Conservation (phyloP, 2,797 vertebrate genomes). For the Agapornis canus region DNA sequence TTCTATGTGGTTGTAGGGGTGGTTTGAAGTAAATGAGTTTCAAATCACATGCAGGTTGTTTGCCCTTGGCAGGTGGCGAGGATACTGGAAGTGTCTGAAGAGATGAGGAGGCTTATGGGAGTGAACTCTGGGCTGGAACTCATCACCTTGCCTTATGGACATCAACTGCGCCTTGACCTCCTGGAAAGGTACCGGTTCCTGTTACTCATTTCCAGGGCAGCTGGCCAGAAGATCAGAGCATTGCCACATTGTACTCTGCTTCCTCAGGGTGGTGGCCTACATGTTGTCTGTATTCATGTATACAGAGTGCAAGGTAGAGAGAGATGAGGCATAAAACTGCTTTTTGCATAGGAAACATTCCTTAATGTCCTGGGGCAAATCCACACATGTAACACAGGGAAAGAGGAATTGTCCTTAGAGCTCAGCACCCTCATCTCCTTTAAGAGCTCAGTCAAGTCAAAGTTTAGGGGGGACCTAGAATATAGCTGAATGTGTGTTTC, state of each 20-base stretch:
- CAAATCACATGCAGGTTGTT: neutral
- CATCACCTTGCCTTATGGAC: constrained; percentile 91
- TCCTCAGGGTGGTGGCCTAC: neutral
- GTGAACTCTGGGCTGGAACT: constrained; percentile 92
- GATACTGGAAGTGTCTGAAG: constrained; percentile 90
- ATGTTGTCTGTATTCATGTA: neutral
- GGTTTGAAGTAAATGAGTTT: neutral
- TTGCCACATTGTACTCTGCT: neutral
- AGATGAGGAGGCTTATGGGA: constrained; percentile 88
- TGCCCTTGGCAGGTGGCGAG: constrained; percentile 85
- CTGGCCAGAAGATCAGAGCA: neutral
- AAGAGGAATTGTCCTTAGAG: neutral
- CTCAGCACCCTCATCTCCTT: neutral
- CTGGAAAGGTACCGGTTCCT: constrained; percentile 88
- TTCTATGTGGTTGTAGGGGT: fast-evolving
- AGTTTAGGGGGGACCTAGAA: neutral
- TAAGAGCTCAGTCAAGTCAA: neutral
- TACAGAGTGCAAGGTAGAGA: neutral
- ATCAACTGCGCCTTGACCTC: constrained; percentile 92
- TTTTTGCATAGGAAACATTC: neutral
- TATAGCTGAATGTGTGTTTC: neutral
- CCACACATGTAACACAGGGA: neutral
- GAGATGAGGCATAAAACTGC: neutral
- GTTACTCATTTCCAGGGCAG: neutral
- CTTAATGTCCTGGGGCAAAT: neutral